Evolutionary conservation across 1,140 invertebrate species (phyloP), one percentile per base, ranked within the genome.

Genomic region (Mycetomoellerius zeteki): DNA sequence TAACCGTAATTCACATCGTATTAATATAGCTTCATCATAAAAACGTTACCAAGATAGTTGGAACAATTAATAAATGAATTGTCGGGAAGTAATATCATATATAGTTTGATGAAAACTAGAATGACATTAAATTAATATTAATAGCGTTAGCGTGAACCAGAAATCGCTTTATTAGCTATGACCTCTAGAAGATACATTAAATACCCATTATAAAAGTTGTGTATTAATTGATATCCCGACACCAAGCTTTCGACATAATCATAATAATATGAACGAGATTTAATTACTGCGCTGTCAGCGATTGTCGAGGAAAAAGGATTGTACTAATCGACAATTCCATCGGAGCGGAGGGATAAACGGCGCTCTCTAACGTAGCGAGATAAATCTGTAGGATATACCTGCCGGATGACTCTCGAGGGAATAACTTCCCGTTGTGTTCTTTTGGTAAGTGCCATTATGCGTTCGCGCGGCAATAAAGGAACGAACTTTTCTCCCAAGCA

Each of bases 211-310:
- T 58, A 73, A 69, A 69, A 75, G 37, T 43, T 75, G 14, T 75
- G 58, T 56, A 75, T 73, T 84, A 84, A 84, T 52, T 37, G 33
- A 24, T 43, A 72, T 43, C 33, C 19, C n/a, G 10, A 33, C n/a
- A n/a, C 3, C 37, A 56, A 84, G 71, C 37, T 52, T 24, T 78
- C 16, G 43, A 50, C 3, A n/a, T n/a, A n/a, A n/a, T 24, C 52
- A 30, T 6, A 8, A 30, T 82, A 82, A 82, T 60, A 56, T 54
- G 56, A 21, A 21, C 72, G 24, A 27, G 30, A 72, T 69, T 89
- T 89, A 89, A 90, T 90, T 90, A 89, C 73, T 56, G 67, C 78
- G 24, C 67, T 24, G 88, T 90, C 89, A 87, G 89, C 89, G 52
- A 60, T 69, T 52, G 27, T 75, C 52, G 30, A 24, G n/a, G 50